Percentiles rank a stretch among this genome's conserved stretches.
phyloP scores from a whole-genome alignment of 2,888 invertebrate species.

The Monopis laevigella region DNA sequence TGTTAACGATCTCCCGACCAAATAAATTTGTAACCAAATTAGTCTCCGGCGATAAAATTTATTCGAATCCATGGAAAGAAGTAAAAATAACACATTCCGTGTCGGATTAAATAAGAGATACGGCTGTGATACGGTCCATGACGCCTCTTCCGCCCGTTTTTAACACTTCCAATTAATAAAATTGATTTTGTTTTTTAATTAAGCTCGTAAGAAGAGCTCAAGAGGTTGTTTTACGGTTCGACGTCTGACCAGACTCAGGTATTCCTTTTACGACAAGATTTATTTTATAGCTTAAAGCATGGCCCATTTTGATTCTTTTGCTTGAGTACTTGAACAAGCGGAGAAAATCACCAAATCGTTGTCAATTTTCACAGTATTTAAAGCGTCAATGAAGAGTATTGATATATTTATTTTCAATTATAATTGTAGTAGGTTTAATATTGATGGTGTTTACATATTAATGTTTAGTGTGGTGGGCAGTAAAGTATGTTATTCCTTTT shows the following conservation, averaged over 20 bases:
- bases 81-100: slow-evolving; percentile 66
- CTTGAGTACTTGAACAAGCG: slow-evolving; percentile 31
- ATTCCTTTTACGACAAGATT: slow-evolving; percentile 58
- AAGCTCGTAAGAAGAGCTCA: slow-evolving; percentile 53
- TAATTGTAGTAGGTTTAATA: no score
- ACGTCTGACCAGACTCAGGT: slow-evolving; percentile 32
- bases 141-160: slow-evolving; percentile 63
- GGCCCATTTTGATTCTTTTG: slow-evolving; percentile 35
- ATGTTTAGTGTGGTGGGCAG: no score
- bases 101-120: slow-evolving; percentile 66
- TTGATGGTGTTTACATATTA: no score
- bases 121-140: slow-evolving; percentile 52
- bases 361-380: slow-evolving; percentile 20
- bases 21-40: slow-evolving; percentile 69
- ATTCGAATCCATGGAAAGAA: slow-evolving; percentile 63
- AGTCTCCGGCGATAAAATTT: slow-evolving; percentile 66
- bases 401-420: background rate
- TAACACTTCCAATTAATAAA: slow-evolving; percentile 69
- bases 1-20: slow-evolving; percentile 64
- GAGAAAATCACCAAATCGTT: slow-evolving; percentile 32
- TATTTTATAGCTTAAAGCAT: slow-evolving; percentile 61
- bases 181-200: slow-evolving; percentile 68
- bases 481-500: no score
- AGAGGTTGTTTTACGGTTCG: slow-evolving; percentile 47
- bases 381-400: background rate